Evolutionary conservation across 2,888 invertebrate genomes (phyloP), one percentile per base, ranked within the genome.

Genomic region (Spodoptera exigua): DNA sequence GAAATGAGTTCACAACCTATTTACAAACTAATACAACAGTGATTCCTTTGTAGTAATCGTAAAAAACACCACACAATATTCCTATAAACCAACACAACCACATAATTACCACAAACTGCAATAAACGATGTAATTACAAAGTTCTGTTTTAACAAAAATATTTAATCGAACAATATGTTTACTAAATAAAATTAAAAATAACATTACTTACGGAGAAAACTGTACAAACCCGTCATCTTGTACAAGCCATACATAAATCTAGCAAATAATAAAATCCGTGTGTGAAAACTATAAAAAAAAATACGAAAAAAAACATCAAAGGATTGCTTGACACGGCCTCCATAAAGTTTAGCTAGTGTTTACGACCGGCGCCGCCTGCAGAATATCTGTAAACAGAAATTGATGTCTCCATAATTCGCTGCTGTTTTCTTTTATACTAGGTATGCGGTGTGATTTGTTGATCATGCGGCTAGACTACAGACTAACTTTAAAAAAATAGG

Each of bases 201-300:
- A 75, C 60, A 67, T 58, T 46, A 36, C 7, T 27, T 60, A 57
- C 61, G n/a, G 49, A 17, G 65, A 61, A 74, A 62, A 54, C 53
- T 60, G 43, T 58, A 55, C 48, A 52, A 18, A 36, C 46, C 40
- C 55, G 59, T 66, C 58, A 76, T 78, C 70, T 67, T 66, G 60
- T 64, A 62, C 48, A 37, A 65, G 47, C 16, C 18, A 32, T 18
- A 55, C 62, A 78, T 76, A 77, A 77, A 77, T 77, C 76, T 70
- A 59, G 39, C 44, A 35, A 75, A 76, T 64, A 78, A 76, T 78
- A 77, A 77, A 75, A 61, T n/a, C 53, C 47, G 37, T 47, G 40
- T 58, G 48, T 56, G 17, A 49, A 49, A 44, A 36, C 55, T 57
- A 47, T 73, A 64, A 76, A 61, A 76, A 66, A 61, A 67, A 67